Evolutionary conservation across 1,140 invertebrate genomes (phyloP), one percentile per base, ranked within the genome.

Genomic region (Laupala kohalensis): DNA sequence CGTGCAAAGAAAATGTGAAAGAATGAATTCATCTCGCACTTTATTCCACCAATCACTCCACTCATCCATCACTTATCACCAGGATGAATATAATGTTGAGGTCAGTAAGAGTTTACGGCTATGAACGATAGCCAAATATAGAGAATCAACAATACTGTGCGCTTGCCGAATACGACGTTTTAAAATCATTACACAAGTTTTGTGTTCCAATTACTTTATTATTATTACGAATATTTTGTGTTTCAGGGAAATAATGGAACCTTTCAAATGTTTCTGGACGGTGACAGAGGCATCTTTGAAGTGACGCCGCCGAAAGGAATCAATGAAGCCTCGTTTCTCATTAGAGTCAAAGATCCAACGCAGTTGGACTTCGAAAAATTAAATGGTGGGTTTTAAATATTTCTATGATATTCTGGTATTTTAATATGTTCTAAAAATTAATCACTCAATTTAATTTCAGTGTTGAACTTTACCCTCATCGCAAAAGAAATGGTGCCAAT

Each of bases 271-370:
- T 90, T 87, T 70, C 81, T 97, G 37, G 87, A 91, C 78, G 92
- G 90, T 27, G 90, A 91, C 74, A 86, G 88, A 72, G 90, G 90
- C 73, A 87, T 94, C 3, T 97, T 98, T 79, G 92, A 96, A 75
- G 89, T 97, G 0, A 93, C 92, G 13, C 96, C 95, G 6, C 87
- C 86, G 5, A 86, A 90, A 78, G 93, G 91, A 4, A 92, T 96
- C 24, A 96, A 97, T 77, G 94, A 97, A 81, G 94, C 93, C 6
- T 91, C 93, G 9, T 96, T 97, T 80, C 83, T 95, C 65, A 91
- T 98, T 71, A 83, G 93, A 72, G 94, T 98, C 0, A 94, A 92
- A 79, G 90, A 96, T 79, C 86, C 94, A 1, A 83, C 86, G 4
- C 86, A 86, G 71, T 81, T 98, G 19, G 95, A 97, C 80, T 97